Percentiles rank a stretch among this genome's conserved stretches.
phyloP scores from a whole-genome alignment of 2,797 vertebrate species.

The Helarctos malayanus region DNA sequence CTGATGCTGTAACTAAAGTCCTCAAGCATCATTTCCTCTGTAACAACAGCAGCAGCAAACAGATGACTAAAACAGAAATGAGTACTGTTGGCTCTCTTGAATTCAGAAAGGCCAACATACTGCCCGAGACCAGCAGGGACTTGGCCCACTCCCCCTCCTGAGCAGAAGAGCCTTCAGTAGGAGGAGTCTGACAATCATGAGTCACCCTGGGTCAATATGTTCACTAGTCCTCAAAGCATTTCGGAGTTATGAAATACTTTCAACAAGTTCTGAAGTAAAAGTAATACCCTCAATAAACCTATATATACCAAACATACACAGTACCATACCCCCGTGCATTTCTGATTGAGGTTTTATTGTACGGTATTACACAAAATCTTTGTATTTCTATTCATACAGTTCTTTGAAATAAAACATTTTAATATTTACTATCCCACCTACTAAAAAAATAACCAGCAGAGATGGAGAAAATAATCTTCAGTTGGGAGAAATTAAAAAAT shows the following conservation, averaged over 20 bases:
- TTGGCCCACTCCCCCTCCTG: neutral
- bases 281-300: neutral
- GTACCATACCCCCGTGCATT: neutral
- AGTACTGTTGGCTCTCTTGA: neutral
- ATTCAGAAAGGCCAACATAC: neutral
- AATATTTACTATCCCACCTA: constrained; percentile 53
- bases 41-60: neutral
- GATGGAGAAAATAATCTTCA: neutral
- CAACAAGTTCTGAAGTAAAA: neutral
- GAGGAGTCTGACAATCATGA: neutral
- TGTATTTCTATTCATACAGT: neutral
- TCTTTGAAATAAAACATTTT: constrained; percentile 45
- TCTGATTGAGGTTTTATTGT: constrained; percentile 44
- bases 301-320: constrained; percentile 22
- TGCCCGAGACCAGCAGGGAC: neutral
- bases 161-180: neutral
- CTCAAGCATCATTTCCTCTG: neutral
- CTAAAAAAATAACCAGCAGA: neutral
- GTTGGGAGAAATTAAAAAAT: constrained; percentile 52
- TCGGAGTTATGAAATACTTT: neutral
- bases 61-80: neutral
- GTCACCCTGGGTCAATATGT: neutral
- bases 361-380: neutral
- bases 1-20: neutral
- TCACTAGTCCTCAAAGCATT: neutral